Evolutionary conservation across 2,797 vertebrate genomes (phyloP), one percentile per base, ranked within the genome.

Genomic region (Psittacula derbiana): DNA sequence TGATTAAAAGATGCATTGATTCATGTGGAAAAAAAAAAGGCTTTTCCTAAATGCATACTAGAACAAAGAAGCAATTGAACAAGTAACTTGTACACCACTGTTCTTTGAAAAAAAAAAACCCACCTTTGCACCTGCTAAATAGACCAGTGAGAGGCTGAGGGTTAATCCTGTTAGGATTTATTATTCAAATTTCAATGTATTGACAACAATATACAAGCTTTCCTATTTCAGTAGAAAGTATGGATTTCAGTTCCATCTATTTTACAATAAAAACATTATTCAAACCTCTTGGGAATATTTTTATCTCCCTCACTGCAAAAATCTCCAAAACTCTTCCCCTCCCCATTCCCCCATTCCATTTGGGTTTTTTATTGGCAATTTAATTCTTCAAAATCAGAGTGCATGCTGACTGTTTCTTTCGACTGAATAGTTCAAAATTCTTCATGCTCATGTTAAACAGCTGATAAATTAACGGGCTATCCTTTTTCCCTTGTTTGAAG

Each of bases 261-360:
- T 89, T 74, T 66, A 70, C 25, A 70, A 23, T 61, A 86, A 44
- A 86, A 44, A 27, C 7, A 15, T 74, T 89, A 53, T 50, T 90
- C 58, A 71, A 4, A 80, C 50, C 27, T 75, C 6, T 43, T 57
- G 5, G 33, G 33, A 38, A 53, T 60, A 43, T 7, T 43, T 62
- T 73, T 64, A 64, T 28, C 31, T 73, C 40, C 11, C 7, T 57
- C 20, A 46, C 8, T 23, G 14, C 20, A 79, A 84, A 90, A 31
- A 55, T 70, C 8, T 62, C 0, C 14, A 46, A 43, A 4, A 2
- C 3, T 2, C 2, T 14, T 57, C 21, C 55, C 4, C n/a, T 57
- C 21, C n/a, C 14, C n/a, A 8, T 57, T 57, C n/a, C n/a, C 14
- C 21, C n/a, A 57, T 57, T 38, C 1, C 21, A 23, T 74, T 85